Evolutionary conservation across 2,113 vertebrate genomes (phyloP).

Genomic region (Vulpes vulpes): DNA sequence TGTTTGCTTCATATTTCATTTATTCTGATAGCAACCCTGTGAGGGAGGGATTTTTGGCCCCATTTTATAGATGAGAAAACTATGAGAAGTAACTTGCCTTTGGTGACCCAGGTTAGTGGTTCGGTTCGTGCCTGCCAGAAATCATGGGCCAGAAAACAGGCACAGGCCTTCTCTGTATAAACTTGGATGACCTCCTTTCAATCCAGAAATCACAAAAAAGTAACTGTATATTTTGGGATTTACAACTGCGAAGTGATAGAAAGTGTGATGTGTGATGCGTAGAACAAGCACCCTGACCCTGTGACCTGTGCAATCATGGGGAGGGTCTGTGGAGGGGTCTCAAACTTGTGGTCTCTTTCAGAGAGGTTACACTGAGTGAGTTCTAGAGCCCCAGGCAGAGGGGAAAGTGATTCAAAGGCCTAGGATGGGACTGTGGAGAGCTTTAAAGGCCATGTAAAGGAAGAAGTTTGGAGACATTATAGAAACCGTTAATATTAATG

Average conservation of each 20-base stretch:
- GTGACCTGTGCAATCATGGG: fast-evolving
- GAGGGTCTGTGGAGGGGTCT: neutral
- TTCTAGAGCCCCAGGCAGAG: neutral
- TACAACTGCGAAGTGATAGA: neutral
- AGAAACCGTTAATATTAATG: neutral
- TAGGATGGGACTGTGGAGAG: fast-evolving
- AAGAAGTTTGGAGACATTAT: neutral
- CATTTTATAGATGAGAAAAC: neutral
- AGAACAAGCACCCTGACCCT: neutral
- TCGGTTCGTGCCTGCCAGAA: neutral
- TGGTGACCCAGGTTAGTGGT: neutral
- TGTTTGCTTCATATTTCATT: neutral
- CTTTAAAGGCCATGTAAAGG: neutral
- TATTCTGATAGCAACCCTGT: neutral
- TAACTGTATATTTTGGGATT: neutral
- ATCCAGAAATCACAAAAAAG: neutral
- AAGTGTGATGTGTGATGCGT: fast-evolving
- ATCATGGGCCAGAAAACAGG: neutral
- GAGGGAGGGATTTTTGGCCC: neutral
- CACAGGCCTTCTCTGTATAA: neutral
- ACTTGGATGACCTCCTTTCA: neutral
- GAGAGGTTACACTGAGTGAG: neutral
- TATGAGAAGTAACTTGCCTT: neutral
- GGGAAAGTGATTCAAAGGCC: neutral
- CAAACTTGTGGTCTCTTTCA: neutral